A percentile compares a stretch with the other conserved stretches of the same genome.
phyloP scores from a whole-genome alignment of 2,113 vertebrate genomes.

The Xiphophorus couchianus region DNA sequence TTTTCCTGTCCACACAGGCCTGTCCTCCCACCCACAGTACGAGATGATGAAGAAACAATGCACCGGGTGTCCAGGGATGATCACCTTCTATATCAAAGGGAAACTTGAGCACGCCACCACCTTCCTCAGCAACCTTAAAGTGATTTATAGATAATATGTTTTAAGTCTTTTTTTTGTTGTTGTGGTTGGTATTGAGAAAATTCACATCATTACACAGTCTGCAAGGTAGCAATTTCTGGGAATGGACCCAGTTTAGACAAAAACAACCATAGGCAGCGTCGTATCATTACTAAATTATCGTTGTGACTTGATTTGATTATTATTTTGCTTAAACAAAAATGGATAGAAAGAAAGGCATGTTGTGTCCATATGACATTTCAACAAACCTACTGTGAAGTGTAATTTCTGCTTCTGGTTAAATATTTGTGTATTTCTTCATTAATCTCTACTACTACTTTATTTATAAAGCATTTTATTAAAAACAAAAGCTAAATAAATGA shows the following conservation, averaged over 20 bases:
- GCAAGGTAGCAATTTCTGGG: not conserved
- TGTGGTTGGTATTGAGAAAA: not conserved
- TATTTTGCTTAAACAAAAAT: not conserved
- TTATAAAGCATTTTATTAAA: too few species aligned
- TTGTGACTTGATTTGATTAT: not conserved
- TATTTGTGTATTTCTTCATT: not conserved
- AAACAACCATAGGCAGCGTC: not conserved
- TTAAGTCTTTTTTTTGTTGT: not conserved
- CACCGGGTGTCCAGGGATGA: conserved; percentile 89
- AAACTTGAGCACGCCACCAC: conserved; percentile 77
- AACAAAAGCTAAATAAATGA: too few species aligned
- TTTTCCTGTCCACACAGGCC: conserved; percentile 73
- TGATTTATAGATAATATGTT: conserved; percentile 59
- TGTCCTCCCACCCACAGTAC: conserved; percentile 90
- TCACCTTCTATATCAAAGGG: conserved; percentile 91
- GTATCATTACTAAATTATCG: too few species aligned
- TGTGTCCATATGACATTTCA: not conserved
- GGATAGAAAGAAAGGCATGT: not conserved
- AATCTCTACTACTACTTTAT: too few species aligned
- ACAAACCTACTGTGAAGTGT: not conserved
- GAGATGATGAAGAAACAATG: conserved; percentile 87
- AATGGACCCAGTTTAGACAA: not conserved
- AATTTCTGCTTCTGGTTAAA: not conserved
- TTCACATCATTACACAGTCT: not conserved
- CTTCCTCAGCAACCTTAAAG: conserved; percentile 91